Percentiles rank a stretch among this genome's conserved stretches.
These are phyloP conservation scores for Zosterops japonicus DNA, from an alignment of 2,113 vertebrate species.

Conservation along the genomic window DNA sequence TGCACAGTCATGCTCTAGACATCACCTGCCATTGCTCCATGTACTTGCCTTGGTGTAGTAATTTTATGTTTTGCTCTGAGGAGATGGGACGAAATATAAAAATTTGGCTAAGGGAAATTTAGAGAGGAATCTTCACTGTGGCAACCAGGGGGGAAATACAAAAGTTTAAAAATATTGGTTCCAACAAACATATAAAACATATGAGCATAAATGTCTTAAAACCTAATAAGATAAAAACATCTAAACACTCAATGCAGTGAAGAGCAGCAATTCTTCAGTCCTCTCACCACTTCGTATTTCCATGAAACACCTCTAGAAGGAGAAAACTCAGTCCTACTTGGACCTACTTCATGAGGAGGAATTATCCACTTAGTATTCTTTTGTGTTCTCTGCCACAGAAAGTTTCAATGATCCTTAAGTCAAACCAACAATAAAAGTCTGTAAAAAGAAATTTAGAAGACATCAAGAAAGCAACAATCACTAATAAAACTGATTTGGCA, in stretches of 20 bases:
- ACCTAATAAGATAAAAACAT: background rate
- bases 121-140: background rate
- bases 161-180: background rate
- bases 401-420: background rate
- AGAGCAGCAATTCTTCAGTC: background rate
- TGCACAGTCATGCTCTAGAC: background rate
- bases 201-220: background rate
- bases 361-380: background rate
- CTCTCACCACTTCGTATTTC: background rate
- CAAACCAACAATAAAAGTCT: background rate
- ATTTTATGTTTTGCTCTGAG: background rate
- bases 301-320: background rate
- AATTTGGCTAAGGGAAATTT: no score
- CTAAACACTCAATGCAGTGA: accelerated
- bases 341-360: background rate
- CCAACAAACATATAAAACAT: background rate
- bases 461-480: background rate
- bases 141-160: background rate
- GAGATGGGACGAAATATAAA: background rate
- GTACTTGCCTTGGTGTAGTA: no score
- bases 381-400: background rate
- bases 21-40: background rate
- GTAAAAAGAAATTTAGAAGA: background rate
- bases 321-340: background rate
- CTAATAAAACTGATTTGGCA: background rate